Base-by-base conservation (phyloP, 2,888 invertebrate species). In the Dasysyrphus albostriatus region DNA sequence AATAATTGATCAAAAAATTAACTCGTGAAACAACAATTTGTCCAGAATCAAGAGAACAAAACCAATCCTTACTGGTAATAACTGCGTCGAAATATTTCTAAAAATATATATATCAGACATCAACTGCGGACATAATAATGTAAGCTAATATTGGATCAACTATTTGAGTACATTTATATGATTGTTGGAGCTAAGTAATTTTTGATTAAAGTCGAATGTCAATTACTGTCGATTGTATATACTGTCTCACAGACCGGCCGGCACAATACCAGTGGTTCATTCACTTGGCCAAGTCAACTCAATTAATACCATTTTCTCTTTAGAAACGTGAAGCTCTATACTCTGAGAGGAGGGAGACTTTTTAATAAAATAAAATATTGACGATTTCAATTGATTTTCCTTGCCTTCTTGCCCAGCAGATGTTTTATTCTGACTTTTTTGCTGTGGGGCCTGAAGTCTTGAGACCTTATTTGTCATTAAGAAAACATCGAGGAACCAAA, bases 191-290 rank as follows among this genome's bases (percentile, higher is more conserved):
- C 59, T 39, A 24, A 75, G 65, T 84, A 80, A 80, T 72, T 84
- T 80, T 80, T 75, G 80, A 84, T 65, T 65, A 70, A 80, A 70
- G 72, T 63, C 80, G 56, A 80, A 79, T 76, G 80, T 75, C 83
- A 84, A 84, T 84, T 84, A 84, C 72, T 65, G 83, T 75, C 69
- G 74, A 54, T 69, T 75, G 65, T 19, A 34, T 19, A 34, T 49
- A 34, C 39, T 14, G 42, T 32, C 32, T n/a, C 2, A 19, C 10
- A 12, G 24, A 29, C 24, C 54, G 24, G 5, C 10, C 19, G 14
- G 19, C 56, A 37, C 39, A 8, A 24, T 24, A 24, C 24, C 3
- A n/a, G 65, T 29, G 14, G 74, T 69, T 74, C 83, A 74, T 83
- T 82, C 70, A 72, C 70, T 65, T 56, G 32, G 61, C 42, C 37